A percentile compares a stretch with the other conserved stretches of the same genome.
These are phyloP conservation scores for Tanytarsus gracilentus DNA, from an alignment of 2,888 invertebrate genomes.

Conservation along the genomic window DNA sequence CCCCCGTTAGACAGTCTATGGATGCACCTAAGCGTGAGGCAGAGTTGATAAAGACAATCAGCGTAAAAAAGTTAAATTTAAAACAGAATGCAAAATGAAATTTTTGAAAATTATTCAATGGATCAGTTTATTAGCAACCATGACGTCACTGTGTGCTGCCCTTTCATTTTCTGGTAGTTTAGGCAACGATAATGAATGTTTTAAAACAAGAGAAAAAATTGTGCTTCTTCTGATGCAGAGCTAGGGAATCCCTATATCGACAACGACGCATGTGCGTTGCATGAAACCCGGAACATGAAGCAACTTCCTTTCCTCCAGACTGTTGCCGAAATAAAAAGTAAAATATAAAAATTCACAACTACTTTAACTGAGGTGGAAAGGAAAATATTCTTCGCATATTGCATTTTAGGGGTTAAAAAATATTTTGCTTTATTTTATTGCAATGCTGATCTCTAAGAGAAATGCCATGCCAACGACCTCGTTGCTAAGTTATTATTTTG, in stretches of 20 bases:
- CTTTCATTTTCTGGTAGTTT: background rate
- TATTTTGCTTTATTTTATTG: background rate
- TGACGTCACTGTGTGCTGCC: background rate
- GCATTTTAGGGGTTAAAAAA: constrained; percentile 11
- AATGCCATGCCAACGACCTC: background rate
- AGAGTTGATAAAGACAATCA: too few species aligned
- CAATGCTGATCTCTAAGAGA: too few species aligned
- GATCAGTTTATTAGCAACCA: background rate
- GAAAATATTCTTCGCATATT: constrained; percentile 25
- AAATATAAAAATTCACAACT: too few species aligned
- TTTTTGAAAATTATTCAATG: too few species aligned
- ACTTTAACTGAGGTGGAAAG: constrained; percentile 19
- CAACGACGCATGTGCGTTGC: constrained; percentile 11
- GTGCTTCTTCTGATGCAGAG: too few species aligned
- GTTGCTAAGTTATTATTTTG: too few species aligned
- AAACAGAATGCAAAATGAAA: too few species aligned
- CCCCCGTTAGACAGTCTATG: too few species aligned
- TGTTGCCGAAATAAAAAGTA: background rate
- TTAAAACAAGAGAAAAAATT: background rate
- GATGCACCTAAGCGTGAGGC: too few species aligned
- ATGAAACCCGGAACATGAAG: constrained; percentile 17
- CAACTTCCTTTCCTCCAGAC: constrained; percentile 12
- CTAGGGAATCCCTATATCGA: too few species aligned
- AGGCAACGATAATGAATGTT: constrained; percentile 7
- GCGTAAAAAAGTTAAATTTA: too few species aligned